Evolutionary conservation across 2,113 vertebrate genomes (phyloP), one percentile per base, ranked within the genome.

Genomic region (Agapornis roseicollis): DNA sequence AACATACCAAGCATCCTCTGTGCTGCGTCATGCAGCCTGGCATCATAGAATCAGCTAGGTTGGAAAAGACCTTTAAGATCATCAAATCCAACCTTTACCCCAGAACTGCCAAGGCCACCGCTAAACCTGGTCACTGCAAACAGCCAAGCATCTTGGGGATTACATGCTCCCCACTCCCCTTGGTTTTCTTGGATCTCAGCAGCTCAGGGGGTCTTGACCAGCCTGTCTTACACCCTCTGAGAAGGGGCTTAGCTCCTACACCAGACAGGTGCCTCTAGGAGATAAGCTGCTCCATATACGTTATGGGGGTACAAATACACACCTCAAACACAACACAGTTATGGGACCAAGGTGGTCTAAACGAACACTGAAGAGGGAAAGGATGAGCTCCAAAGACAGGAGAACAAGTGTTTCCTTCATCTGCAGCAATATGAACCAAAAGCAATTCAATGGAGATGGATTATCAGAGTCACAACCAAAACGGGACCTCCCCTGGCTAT

Each of bases 291-390:
- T 39, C 80, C 55, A 16, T 10, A 18, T 1, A 17, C 18, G 10
- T 7, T 9, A 20, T 0, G 12, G 22, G 5, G 1, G 0, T 12
- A 55, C n/a, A 46, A 18, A 78, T 19, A 53, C 0, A 22, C 3
- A 49, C 25, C 46, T 58, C 71, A 65, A 41, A 49, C 8, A 19
- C 46, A 42, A 31, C 19, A 14, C 11, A 17, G 31, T 19, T 35
- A 66, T 2, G 14, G 53, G 42, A 56, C 47, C 63, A 64, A 52
- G 41, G 29, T n/a, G 31, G 12, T 31, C 35, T 61, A 47, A 74
- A 80, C 46, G 23, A 50, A 63, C 24, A 17, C 14, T 1, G 7
- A 47, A 25, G 33, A 56, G 28, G 24, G 35, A 63, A 64, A 74
- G 31, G 17, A 64, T 7, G 20, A 10, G 25, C 29, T 80, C 61